Conservation (phyloP, 1,140 invertebrate species). For the Babylonia areolata region DNA sequence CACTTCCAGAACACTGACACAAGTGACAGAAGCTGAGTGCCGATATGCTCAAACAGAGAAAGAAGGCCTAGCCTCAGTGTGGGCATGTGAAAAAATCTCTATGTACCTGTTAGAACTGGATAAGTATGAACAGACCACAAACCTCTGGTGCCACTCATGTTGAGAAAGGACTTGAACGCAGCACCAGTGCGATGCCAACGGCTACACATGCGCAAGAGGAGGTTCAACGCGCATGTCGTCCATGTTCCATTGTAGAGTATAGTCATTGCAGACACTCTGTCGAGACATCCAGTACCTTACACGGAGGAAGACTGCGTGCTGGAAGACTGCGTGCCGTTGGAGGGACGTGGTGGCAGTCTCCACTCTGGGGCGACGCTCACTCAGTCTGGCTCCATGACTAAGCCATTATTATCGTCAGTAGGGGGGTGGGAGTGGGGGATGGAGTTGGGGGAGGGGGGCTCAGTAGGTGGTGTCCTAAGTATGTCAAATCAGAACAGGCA, state of each 20-base stretch:
- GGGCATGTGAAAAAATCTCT: conserved; percentile 77
- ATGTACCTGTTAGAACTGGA: conserved; percentile 75
- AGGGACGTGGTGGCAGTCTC: no score
- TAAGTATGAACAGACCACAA: conserved; percentile 69
- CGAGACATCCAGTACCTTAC: conserved; percentile 36
- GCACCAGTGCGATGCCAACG: conserved; percentile 47
- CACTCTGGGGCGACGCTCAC: no score
- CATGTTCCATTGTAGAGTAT: conserved; percentile 49
- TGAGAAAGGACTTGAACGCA: conserved; percentile 43
- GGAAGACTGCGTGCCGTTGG: no score
- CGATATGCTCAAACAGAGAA: conserved; percentile 78
- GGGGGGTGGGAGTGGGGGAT: no score
- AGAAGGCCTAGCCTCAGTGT: conserved; percentile 77
- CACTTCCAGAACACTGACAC: conserved; percentile 52
- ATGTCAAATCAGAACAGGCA: no score
- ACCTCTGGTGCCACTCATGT: conserved; percentile 62
- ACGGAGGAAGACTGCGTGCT: not conserved
- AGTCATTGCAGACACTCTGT: conserved; percentile 51
- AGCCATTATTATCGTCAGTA: no score
- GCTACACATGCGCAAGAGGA: conserved; percentile 43
- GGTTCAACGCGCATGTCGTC: conserved; percentile 39
- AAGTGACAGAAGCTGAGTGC: conserved; percentile 69
- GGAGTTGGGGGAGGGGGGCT: no score
- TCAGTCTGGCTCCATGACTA: no score
- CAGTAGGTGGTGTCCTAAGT: no score